Conservation (phyloP, 2,797 vertebrate species). For the Epinephelus coioides region DNA sequence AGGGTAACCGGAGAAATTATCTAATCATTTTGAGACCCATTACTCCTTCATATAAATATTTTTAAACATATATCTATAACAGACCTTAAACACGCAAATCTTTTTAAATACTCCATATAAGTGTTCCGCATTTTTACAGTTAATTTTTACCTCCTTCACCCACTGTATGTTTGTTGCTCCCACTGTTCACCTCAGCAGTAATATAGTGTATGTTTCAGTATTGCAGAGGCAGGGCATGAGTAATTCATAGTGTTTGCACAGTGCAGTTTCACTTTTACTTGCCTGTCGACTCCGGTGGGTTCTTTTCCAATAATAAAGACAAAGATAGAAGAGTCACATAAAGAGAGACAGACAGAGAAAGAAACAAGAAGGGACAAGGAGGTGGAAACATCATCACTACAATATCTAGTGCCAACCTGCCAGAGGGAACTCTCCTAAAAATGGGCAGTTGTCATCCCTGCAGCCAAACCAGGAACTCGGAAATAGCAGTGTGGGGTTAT, state of each 20-base stretch:
- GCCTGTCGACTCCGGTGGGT: constrained; percentile 30
- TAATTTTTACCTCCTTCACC: neutral
- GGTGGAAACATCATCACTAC: constrained; percentile 7
- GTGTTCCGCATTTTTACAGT: neutral
- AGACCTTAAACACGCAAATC: neutral
- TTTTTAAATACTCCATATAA: neutral
- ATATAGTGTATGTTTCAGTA: constrained; percentile 1
- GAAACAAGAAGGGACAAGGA: constrained; percentile 14
- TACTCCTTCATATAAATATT: neutral
- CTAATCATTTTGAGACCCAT: neutral
- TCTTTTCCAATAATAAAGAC: constrained; percentile 47
- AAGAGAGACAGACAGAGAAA: constrained; percentile 3
- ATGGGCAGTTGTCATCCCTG: neutral
- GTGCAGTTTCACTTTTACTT: constrained; percentile 18
- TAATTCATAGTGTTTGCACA: constrained; percentile 37
- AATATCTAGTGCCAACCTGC: constrained; percentile 11
- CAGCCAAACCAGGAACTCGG: constrained; percentile 4
- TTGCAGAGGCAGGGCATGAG: constrained; percentile 19
- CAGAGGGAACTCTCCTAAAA: neutral
- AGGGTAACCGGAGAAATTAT: neutral
- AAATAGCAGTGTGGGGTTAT: neutral
- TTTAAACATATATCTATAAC: neutral
- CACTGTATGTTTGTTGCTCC: neutral
- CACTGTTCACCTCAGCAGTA: constrained; percentile 1
- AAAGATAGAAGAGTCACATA: constrained; percentile 33